Evolutionary conservation across 35 echinoderm and acorn worm species (phyloP), one percentile per base, ranked within the genome.

Genomic region (Holothuria glaberrima): DNA sequence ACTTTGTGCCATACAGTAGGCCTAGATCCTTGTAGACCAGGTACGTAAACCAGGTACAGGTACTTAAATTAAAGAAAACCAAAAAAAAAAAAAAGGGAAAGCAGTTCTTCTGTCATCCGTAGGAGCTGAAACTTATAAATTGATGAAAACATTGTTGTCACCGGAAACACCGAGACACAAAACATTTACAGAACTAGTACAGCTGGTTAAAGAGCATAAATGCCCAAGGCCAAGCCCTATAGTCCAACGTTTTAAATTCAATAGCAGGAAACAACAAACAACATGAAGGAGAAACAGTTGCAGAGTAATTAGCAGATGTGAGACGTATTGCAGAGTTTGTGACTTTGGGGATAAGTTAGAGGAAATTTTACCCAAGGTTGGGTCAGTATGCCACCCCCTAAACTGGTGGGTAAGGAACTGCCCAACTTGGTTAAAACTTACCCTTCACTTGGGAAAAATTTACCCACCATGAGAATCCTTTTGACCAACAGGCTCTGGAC

Each of bases 191-290:
- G 87, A 73, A 58, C 24, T 89, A 6, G 69, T 89, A 0, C 38
- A 73, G 14, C 35, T 89, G n/a, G 72, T 89, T 21, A 20, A 59
- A 73, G 72, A 31, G 24, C 44, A 89, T 77, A 44, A 78, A 35
- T 73, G 72, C 28, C 69, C 87, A 19, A 88, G 74, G 36, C 30
- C 63, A 3, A 75, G 71, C 30, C n/a, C 35, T 4, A 73, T 88
- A 25, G 41, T 73, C 13, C 88, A 90, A 57, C 69, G 74, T 34
- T 66, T 22, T n/a, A 90, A 81, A n/a, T 83, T 62, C 29, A 81
- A 90, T 35, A 90, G 75, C 67, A n/a, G 75, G 24, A n/a, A n/a
- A n/a, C n/a, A n/a, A n/a, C n/a, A 26, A 24, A 29, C 86, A 88
- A 88, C 62, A 48, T 12, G 33, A 63, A 5, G 41, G n/a, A n/a